Evolutionary conservation across 2,113 vertebrate species (phyloP), one percentile per base, ranked within the genome.

Genomic region (Trichomycterus rosablanca): DNA sequence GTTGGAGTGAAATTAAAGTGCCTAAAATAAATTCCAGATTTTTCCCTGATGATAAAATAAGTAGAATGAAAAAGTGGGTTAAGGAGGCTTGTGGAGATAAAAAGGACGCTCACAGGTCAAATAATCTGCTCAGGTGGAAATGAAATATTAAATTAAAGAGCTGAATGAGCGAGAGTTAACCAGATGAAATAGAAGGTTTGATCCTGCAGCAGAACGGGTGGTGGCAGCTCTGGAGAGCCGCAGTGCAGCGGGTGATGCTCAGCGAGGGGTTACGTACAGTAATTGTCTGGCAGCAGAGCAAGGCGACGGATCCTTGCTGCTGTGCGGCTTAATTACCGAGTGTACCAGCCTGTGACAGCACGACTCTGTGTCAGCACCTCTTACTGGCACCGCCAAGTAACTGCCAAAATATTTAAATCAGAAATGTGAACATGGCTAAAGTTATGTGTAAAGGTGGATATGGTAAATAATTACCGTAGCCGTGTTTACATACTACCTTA

Each of bases 321-420:
- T 62, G 57, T 65, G 63, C 71, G 54, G 62, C 59, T 67, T 70
- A 54, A 63, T 70, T 67, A 74, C 60, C 26, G 54, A 63, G 53
- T 55, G 49, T 63, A 64, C 23, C 66, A 50, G 63, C 32, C 63
- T 59, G 68, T 64, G 63, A 67, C 54, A 45, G 59, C 22, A 43
- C 42, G 20, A 23, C 48, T 44, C 49, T 11, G 19, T 40, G 22
- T 9, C 48, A 46, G 46, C 61, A 24, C 52, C 35, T 49, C 37
- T 32, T 2, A 18, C 59, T 34, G 19, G 28, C 55, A 57, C 18
- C 43, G 35, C 34, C 39, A 56, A 34, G 16, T 19, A 16, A 40
- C 53, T 40, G 53, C 22, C 14, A 55, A 12, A 23, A 34, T n/a
- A 48, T 30, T 24, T 39, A 30, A 11, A 28, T 24, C 32, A 46